Evolutionary conservation across 2,888 invertebrate species (phyloP).

Genomic region (Scotopteryx bipunctaria): DNA sequence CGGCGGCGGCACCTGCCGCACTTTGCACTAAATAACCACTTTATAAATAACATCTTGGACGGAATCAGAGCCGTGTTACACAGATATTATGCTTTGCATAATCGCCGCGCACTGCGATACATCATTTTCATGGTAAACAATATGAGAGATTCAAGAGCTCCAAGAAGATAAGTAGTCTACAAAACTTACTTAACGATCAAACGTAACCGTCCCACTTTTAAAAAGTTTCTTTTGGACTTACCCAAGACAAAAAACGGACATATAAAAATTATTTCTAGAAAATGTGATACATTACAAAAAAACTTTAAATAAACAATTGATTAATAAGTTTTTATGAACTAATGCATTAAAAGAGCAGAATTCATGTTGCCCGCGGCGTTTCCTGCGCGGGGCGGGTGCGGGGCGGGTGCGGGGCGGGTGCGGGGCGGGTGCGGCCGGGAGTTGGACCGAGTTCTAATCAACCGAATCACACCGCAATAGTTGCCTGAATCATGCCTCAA

Average conservation of each 20-base stretch:
- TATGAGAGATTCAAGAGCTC: background rate
- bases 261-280: no score
- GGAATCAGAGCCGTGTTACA: conserved; percentile 29
- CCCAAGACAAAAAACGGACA: no score
- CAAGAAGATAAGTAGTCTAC: no score
- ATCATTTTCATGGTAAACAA: background rate
- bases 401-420: no score
- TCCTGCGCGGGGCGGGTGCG: conserved; percentile 4
- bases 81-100: conserved; percentile 27
- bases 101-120: background rate
- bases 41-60: conserved; percentile 33
- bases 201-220: no score
- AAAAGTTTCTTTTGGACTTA: no score
- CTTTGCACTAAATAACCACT: conserved; percentile 43
- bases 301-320: no score
- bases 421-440: background rate
- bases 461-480: conserved; percentile 1
- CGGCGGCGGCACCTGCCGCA: conserved; percentile 22
- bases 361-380: background rate
- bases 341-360: no score
- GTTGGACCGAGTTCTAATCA: conserved; percentile 1
- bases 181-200: no score
- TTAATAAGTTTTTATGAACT: no score
- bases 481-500: conserved; percentile 1
- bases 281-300: no score